A percentile compares a stretch with the other conserved stretches of the same genome.
Conservation (phyloP, 2,113 vertebrate genomes). For the Poeciliopsis turrubarensis region DNA sequence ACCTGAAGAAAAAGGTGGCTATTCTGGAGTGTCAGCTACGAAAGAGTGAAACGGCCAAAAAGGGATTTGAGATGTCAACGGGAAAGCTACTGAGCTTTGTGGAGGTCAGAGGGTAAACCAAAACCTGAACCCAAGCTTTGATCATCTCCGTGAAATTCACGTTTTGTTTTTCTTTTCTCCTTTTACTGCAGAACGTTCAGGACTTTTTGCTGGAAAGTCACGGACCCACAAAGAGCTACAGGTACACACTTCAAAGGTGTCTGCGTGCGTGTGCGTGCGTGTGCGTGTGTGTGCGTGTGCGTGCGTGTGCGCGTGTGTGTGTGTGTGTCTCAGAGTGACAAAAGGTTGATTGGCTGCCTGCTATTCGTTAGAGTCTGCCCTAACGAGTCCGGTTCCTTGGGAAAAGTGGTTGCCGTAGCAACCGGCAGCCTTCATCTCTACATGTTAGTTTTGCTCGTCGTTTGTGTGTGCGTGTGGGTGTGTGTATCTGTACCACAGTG, state of each 20-base stretch:
- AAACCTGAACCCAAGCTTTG: not conserved
- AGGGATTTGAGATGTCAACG: slow-evolving; percentile 87
- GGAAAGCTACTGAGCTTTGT: slow-evolving; percentile 91
- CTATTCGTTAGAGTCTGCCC: not conserved
- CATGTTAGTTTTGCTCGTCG: not conserved
- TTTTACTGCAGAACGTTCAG: slow-evolving; percentile 82
- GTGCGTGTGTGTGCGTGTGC: no score
- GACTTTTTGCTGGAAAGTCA: slow-evolving; percentile 85
- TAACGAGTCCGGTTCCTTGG: slow-evolving; percentile 8
- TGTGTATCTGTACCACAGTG: not conserved
- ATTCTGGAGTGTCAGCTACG: slow-evolving; percentile 91
- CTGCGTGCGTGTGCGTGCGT: slow-evolving; percentile 13
- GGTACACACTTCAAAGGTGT: slow-evolving; percentile 71
- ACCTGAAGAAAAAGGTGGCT: slow-evolving; percentile 87
- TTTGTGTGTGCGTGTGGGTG: not conserved
- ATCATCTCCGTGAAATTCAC: not conserved
- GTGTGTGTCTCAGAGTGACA: not conserved
- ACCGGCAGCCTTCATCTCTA: not conserved
- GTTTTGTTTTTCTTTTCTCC: not conserved
- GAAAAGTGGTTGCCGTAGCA: slow-evolving; percentile 10
- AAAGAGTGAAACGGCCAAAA: slow-evolving; percentile 86
- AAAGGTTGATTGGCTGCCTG: not conserved
- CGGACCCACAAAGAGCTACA: slow-evolving; percentile 76
- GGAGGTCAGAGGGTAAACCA: slow-evolving; percentile 79
- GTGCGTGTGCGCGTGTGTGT: slow-evolving; percentile 21